phyloP scores from a whole-genome alignment of 2,888 invertebrate genomes.

The Chelonus formosanus region DNA sequence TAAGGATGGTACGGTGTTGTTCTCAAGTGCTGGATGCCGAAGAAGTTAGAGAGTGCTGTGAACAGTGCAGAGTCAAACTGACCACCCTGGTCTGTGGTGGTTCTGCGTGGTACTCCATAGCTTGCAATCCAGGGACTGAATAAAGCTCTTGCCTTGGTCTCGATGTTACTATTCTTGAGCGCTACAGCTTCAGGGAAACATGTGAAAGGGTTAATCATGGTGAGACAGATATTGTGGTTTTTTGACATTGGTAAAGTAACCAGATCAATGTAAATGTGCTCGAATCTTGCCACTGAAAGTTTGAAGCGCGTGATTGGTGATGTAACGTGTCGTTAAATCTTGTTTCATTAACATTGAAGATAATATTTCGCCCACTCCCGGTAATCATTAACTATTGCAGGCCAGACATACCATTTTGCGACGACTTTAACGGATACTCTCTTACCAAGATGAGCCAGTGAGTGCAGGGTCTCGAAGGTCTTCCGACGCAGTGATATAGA shows the following conservation, averaged over 20 bases:
- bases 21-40: too few species aligned
- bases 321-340: not conserved
- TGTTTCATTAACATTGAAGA: constrained; percentile 8
- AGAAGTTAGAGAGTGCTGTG: not conserved
- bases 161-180: not conserved
- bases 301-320: not conserved
- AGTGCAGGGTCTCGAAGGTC: not conserved
- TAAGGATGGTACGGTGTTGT: too few species aligned
- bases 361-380: not conserved
- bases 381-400: too few species aligned
- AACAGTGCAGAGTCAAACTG: constrained; percentile 17
- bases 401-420: too few species aligned
- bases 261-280: not conserved
- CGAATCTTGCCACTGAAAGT: constrained; percentile 3
- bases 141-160: not conserved
- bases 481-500: too few species aligned
- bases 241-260: not conserved
- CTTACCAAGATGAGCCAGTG: not conserved
- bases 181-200: not conserved
- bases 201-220: not conserved
- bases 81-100: not conserved
- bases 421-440: not conserved
- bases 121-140: not conserved
- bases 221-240: not conserved
- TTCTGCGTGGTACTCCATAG: not conserved